Evolutionary conservation across 2,888 invertebrate genomes (phyloP).

Genomic region (Meiosimyza platycephala): DNA sequence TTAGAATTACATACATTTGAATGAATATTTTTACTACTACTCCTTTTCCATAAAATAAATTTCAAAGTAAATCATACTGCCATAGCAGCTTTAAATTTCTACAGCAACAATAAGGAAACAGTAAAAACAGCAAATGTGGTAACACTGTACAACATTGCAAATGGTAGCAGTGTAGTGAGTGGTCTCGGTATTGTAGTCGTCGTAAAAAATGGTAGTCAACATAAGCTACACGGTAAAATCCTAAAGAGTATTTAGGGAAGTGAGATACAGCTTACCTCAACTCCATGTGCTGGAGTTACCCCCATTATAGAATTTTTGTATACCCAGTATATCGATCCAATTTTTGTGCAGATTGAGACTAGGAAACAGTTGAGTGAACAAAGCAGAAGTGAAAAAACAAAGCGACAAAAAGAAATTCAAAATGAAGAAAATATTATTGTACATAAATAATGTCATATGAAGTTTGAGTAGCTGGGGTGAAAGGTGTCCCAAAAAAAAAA

Average conservation of each 20-base stretch:
- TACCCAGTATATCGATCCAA: constrained; percentile 12
- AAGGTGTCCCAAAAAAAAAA: constrained; percentile 43
- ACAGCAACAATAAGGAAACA: constrained; percentile 9
- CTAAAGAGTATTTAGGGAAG: background rate
- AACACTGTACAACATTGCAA: background rate
- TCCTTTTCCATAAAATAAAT: too few relatives aligned
- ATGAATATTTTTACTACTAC: too few relatives aligned
- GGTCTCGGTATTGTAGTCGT: background rate
- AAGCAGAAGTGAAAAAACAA: constrained; percentile 48
- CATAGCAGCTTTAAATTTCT: background rate
- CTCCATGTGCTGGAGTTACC: background rate
- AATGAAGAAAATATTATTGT: constrained; percentile 18
- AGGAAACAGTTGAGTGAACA: background rate
- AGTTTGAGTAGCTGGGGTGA: background rate
- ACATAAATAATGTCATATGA: constrained; percentile 21
- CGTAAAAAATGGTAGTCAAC: constrained; percentile 17
- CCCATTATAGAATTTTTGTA: background rate
- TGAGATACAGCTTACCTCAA: background rate
- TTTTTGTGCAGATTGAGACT: background rate
- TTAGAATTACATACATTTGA: too few relatives aligned
- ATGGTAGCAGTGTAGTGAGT: constrained; percentile 1
- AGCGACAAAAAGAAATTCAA: constrained; percentile 48
- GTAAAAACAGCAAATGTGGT: constrained; percentile 7
- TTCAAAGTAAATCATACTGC: too few relatives aligned
- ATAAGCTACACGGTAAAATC: constrained; percentile 14